Conservation (phyloP, 2,888 invertebrate genomes). For the Ecliptopera silaceata region DNA sequence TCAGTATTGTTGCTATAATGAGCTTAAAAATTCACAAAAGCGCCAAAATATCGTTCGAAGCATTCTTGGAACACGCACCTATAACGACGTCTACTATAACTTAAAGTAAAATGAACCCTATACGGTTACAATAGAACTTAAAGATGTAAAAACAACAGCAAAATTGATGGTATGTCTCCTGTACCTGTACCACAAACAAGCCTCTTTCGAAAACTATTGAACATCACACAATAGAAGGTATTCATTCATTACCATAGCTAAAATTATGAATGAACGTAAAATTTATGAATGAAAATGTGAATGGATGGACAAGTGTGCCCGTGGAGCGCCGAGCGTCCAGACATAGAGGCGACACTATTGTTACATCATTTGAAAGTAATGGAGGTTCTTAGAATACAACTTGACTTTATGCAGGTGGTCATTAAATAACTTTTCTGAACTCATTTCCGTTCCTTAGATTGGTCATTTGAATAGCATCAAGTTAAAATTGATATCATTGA, state of each 20-base stretch:
- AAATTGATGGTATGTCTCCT: conserved; percentile 20
- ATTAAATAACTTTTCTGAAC: conserved; percentile 68
- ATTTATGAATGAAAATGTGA: conserved; percentile 52
- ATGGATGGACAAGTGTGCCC: conserved; percentile 56
- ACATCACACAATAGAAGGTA: conserved; percentile 47
- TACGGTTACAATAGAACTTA: not conserved
- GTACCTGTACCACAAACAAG: conserved; percentile 54
- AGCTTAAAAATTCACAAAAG: conserved; percentile 51
- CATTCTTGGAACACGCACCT: conserved; percentile 19
- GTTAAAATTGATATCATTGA: conserved; percentile 7
- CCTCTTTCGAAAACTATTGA: conserved; percentile 43
- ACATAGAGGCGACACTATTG: conserved; percentile 61
- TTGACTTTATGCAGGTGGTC: conserved; percentile 61
- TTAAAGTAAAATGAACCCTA: conserved; percentile 6
- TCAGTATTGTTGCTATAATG: conserved; percentile 45
- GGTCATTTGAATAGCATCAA: conserved; percentile 17
- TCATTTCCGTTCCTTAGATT: conserved; percentile 65
- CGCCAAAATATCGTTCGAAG: conserved; percentile 40
- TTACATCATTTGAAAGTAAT: conserved; percentile 57
- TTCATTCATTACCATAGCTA: conserved; percentile 64
- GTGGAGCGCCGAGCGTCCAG: conserved; percentile 50
- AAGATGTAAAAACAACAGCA: not conserved
- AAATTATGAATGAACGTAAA: conserved; percentile 64
- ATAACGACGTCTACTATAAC: conserved; percentile 5
- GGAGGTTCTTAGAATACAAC: conserved; percentile 48